These are phyloP conservation scores for Aporophyla lueneburgensis DNA, from an alignment of 2,888 invertebrate species.

Conservation along the genomic window DNA sequence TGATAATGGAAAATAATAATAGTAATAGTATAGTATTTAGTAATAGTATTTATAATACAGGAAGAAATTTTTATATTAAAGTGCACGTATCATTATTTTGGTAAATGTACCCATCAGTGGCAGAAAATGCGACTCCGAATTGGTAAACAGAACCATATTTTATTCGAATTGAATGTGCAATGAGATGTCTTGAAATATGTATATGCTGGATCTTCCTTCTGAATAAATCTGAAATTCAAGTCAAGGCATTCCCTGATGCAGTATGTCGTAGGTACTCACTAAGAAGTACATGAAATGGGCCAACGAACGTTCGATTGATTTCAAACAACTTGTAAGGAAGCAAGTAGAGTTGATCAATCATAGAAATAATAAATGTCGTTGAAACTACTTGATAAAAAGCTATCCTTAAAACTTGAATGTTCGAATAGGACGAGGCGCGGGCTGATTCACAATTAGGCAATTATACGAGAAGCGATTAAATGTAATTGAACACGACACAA, in stretches of 20 bases:
- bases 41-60: not conserved
- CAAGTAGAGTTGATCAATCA: conserved; percentile 1
- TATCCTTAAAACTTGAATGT: conserved; percentile 52
- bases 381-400: conserved; percentile 48
- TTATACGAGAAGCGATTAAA: conserved; percentile 88
- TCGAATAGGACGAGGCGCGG: conserved; percentile 67
- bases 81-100: conserved; percentile 4
- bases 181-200: conserved; percentile 49
- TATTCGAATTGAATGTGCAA: conserved; percentile 61
- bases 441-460: conserved; percentile 84
- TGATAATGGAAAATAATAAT: too few species aligned
- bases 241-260: conserved; percentile 26
- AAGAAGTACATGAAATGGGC: conserved; percentile 2
- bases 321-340: not conserved
- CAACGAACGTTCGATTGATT: not conserved
- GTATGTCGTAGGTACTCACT: conserved; percentile 20
- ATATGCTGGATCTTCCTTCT: conserved; percentile 26
- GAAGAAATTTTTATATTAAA: not conserved
- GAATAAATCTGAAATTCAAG: conserved; percentile 48
- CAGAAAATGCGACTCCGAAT: not conserved
- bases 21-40: too few species aligned
- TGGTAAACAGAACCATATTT: conserved; percentile 52
- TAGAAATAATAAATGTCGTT: conserved; percentile 34
- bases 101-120: not conserved
- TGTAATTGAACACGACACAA: conserved; percentile 88